A percentile compares a stretch with the other conserved stretches of the same genome.
phyloP scores from a whole-genome alignment of 2,113 vertebrate genomes.

The Cariama cristata region DNA sequence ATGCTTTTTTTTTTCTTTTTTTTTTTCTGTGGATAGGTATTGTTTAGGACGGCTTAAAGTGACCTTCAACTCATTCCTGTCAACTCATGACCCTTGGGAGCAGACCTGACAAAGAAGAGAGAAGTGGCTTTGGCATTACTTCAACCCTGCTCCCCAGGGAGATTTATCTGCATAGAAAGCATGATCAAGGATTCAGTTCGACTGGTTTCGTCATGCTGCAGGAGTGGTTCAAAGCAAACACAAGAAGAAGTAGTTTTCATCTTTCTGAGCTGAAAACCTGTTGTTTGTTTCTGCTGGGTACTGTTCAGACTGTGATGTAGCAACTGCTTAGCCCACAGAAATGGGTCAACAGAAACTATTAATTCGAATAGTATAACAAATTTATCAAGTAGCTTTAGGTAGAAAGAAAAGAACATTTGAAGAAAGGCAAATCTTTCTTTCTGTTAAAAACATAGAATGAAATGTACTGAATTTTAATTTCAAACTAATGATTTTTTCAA shows the following conservation, averaged over 20 bases:
- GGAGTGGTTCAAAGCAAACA: not conserved
- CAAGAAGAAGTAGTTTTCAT: not conserved
- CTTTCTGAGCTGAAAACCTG: not conserved
- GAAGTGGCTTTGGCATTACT: not conserved
- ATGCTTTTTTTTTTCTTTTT: not conserved
- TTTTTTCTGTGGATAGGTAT: not conserved
- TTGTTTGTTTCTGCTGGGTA: not conserved
- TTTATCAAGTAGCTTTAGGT: not conserved
- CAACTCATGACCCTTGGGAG: not conserved
- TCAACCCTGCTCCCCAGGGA: not conserved
- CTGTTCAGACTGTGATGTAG: not conserved
- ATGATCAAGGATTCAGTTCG: not conserved
- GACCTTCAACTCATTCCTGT: not conserved
- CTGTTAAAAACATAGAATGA: not conserved
- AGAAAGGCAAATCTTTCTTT: not conserved
- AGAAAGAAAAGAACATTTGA: not conserved
- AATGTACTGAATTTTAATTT: not conserved
- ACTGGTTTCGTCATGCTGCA: not conserved
- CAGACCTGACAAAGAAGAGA: not conserved
- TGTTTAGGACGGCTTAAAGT: not conserved
- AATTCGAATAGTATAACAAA: not conserved
- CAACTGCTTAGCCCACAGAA: not conserved
- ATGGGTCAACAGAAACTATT: not conserved
- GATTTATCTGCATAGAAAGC: not conserved
- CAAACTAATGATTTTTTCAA: not conserved